Conservation (phyloP, 2,888 invertebrate species). For the Macaria notata region DNA sequence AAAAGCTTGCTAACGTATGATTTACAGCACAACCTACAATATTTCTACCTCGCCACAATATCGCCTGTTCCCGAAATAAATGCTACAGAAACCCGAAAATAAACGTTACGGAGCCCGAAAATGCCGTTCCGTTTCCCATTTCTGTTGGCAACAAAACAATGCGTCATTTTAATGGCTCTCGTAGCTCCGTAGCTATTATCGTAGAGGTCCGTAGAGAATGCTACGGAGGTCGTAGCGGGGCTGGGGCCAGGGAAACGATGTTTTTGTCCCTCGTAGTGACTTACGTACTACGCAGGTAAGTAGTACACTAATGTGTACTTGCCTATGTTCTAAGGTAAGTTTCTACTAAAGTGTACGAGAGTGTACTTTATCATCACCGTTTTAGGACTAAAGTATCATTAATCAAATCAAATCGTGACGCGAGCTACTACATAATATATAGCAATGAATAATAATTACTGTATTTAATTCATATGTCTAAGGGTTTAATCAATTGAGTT, state of each 20-base stretch:
- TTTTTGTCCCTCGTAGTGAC: too few species aligned
- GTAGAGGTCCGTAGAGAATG: constrained; percentile 39
- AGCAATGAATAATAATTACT: too few species aligned
- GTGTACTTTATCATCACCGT: too few species aligned
- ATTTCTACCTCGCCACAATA: constrained; percentile 1
- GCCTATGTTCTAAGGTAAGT: too few species aligned
- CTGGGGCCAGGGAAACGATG: not conserved
- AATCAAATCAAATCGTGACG: too few species aligned
- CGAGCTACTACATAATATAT: too few species aligned
- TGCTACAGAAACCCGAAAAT: not conserved
- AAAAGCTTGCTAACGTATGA: constrained; percentile 1
- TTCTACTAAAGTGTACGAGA: too few species aligned
- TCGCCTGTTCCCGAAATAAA: constrained; percentile 5
- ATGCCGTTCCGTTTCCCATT: constrained; percentile 34
- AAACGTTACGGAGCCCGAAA: constrained; percentile 19
- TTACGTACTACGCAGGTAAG: too few species aligned
- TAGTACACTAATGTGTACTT: too few species aligned
- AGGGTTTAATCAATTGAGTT: too few species aligned
- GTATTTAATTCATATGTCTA: too few species aligned
- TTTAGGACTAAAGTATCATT: too few species aligned
- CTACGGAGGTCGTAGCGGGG: constrained; percentile 10
- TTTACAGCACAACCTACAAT: constrained; percentile 3
- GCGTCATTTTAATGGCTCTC: constrained; percentile 43
- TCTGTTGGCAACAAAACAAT: constrained; percentile 43
- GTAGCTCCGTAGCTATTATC: constrained; percentile 30